phyloP scores from a whole-genome alignment of 2,888 invertebrate genomes.

The Shargacucullia verbasci region DNA sequence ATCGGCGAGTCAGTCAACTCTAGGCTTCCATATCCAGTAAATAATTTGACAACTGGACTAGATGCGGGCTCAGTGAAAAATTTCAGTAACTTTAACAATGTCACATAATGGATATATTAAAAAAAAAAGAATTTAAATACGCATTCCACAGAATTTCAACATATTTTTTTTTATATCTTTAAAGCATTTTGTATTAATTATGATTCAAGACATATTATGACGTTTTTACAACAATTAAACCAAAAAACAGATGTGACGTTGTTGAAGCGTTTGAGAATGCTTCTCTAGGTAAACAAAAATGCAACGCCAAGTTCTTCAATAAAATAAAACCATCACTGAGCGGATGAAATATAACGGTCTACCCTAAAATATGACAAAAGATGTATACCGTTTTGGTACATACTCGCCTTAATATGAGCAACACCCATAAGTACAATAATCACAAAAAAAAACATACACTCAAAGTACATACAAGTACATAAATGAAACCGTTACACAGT shows the following conservation, averaged over 20 bases:
- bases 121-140: no score
- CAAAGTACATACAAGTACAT: slow-evolving; percentile 46
- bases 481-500: slow-evolving; percentile 56
- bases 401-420: slow-evolving; percentile 56
- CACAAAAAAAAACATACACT: slow-evolving; percentile 73
- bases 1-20: neutral
- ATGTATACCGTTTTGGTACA: slow-evolving; percentile 46
- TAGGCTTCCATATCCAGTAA: slow-evolving; percentile 1
- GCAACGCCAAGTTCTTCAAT: neutral
- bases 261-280: no score
- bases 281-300: no score
- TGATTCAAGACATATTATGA: no score
- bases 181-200: no score
- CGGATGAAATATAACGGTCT: slow-evolving; percentile 14
- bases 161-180: no score
- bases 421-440: slow-evolving; percentile 82
- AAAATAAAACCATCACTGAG: slow-evolving; percentile 5
- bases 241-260: no score
- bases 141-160: no score
- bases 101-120: no score
- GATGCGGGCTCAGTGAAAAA: neutral
- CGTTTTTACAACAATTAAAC: no score
- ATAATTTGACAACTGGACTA: slow-evolving; percentile 7
- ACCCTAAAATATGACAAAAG: slow-evolving; percentile 18
- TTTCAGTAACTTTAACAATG: no score